Percentiles rank a stretch among this genome's conserved stretches.
phyloP scores from a whole-genome alignment of 1,140 invertebrate genomes.

The Anthonomus grandis region DNA sequence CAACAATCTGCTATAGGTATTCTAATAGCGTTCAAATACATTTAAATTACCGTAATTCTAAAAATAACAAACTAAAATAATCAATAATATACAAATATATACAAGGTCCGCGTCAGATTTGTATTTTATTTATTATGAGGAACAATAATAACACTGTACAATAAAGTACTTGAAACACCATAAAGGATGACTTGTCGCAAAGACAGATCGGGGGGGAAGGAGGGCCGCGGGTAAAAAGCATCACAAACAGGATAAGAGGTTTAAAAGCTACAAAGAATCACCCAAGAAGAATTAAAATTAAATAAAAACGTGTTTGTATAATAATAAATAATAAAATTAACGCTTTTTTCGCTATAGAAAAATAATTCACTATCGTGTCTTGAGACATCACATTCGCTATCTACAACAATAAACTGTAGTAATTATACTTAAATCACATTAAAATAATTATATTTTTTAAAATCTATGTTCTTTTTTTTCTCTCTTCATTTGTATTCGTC shows the following conservation, averaged over 20 bases:
- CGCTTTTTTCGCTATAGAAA: slow-evolving; percentile 43
- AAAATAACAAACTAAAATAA: slow-evolving; percentile 43
- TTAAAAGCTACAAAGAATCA: slow-evolving; percentile 16
- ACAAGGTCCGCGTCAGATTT: slow-evolving; percentile 32
- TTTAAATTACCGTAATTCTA: slow-evolving; percentile 33
- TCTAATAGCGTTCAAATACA: slow-evolving; percentile 38
- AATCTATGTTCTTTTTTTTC: slow-evolving; percentile 21
- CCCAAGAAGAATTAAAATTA: slow-evolving; percentile 8
- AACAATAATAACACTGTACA: slow-evolving; percentile 43
- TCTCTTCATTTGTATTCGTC: slow-evolving; percentile 26
- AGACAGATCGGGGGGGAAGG: slow-evolving; percentile 13
- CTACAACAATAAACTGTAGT: slow-evolving; percentile 28
- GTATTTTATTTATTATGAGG: slow-evolving; percentile 32
- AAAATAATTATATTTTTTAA: slow-evolving; percentile 21
- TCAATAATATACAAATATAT: slow-evolving; percentile 31
- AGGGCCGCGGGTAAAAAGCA: slow-evolving; percentile 10
- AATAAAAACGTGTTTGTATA: no score
- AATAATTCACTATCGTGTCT: slow-evolving; percentile 37
- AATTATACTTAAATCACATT: slow-evolving; percentile 35
- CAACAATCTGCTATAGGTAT: slow-evolving; percentile 41
- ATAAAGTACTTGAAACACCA: slow-evolving; percentile 33
- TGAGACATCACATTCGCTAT: slow-evolving; percentile 40
- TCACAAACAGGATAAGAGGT: slow-evolving; percentile 5
- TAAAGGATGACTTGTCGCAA: slow-evolving; percentile 6
- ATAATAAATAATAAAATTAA: no score